Conservation (phyloP, 2,113 vertebrate species). For the Sphyrna mokarran region DNA sequence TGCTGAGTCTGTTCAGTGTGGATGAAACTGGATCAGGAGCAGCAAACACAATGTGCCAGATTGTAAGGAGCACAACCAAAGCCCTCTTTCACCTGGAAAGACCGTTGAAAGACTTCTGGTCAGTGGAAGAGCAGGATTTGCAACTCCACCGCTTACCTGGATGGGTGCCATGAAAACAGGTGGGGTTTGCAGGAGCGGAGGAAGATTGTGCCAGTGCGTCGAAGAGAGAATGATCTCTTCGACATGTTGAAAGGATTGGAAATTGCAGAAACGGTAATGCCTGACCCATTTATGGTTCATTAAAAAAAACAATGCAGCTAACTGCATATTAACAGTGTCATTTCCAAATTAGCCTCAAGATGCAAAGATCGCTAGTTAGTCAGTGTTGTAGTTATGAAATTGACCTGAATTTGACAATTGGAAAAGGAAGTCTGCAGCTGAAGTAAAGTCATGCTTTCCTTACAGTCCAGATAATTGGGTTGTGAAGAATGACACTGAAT, state of each 20-base stretch:
- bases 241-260: background rate
- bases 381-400: conserved; percentile 31
- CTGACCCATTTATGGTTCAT: background rate
- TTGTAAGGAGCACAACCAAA: too few relatives aligned
- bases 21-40: background rate
- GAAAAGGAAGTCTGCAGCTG: conserved; percentile 5
- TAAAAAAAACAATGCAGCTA: background rate
- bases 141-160: background rate
- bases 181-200: too few relatives aligned
- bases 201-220: background rate
- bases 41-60: too few relatives aligned
- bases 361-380: conserved; percentile 24
- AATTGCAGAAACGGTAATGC: background rate
- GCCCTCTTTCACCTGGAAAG: background rate
- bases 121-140: background rate
- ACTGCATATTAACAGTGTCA: conserved; percentile 4
- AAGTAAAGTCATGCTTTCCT: conserved; percentile 23
- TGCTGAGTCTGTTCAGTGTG: background rate
- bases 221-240: background rate
- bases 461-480: conserved; percentile 35
- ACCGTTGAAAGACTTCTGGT: too few relatives aligned
- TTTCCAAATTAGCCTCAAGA: conserved; percentile 21
- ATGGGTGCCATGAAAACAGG: background rate
- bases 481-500: conserved; percentile 34
- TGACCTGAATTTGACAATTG: conserved; percentile 34